Base-by-base conservation (phyloP, 2,888 invertebrate genomes). In the Achlya flavicornis region DNA sequence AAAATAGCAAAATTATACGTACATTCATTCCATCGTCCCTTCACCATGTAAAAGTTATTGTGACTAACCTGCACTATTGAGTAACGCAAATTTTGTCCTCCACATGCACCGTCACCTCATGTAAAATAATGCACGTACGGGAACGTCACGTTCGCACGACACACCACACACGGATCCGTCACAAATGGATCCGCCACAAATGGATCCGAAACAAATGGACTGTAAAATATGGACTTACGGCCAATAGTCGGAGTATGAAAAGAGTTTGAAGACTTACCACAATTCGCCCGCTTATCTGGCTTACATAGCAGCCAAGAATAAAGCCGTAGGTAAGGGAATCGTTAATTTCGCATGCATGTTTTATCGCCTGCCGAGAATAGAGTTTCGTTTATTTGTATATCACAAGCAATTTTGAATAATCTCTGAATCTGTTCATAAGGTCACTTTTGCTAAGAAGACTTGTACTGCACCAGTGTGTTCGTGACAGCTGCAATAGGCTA, bases 231-330 rank as follows among this genome's bases (percentile, higher is more conserved):
- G 46, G 46, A 46, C 5, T 43, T 43, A 6, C 7, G 75, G 66
- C 66, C 71, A 62, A 62, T 88, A 97, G 97, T 90, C 96, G 82
- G 98, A 98, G 89, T 99, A 99, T 89, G 98, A 98, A 86, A 99
- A 99, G 87, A 96, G 96, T 70, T 92, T 99, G 89, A 99, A 99
- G 95, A 95, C 96, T 33, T 99, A 99, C 91, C 98, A 99, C 93
- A 98, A 97, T 91, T 99, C 99, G 48, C 98, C 98, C 62, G 98
- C 98, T 38, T 98, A 98, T 90, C 95, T 98, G 83, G 97, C 98
- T 46, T 99, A 97, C 91, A 95, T 99, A 73, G 97, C 98, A 67
- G 98, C 98, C 71, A 99, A 99, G 94, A 98, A 97, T 89, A 96
- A 97, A 90, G 97, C 97, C 73, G 97, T 96, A 83, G 96, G 96